Percentiles rank a stretch among this genome's conserved stretches.
Evolutionary conservation across 1,140 invertebrate species (phyloP).

Genomic region (Manduca sexta): DNA sequence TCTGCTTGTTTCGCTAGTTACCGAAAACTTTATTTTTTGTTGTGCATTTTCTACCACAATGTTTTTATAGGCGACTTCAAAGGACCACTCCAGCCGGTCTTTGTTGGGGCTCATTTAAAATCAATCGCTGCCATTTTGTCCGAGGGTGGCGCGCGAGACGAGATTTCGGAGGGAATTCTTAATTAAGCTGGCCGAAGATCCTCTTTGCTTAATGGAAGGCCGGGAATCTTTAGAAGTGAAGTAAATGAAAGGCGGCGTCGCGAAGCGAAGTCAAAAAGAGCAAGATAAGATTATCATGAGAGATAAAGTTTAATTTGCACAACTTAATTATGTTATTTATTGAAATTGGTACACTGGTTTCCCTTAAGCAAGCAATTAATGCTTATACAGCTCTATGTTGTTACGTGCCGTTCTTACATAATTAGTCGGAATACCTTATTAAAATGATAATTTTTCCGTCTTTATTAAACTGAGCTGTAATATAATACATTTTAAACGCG

Average conservation of each 20-base stretch:
- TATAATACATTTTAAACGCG: too few relatives aligned
- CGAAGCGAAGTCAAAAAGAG: slow-evolving; percentile 30
- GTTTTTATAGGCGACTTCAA: slow-evolving; percentile 42
- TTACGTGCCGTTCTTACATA: too few relatives aligned
- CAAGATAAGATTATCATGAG: slow-evolving; percentile 24
- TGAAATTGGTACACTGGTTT: not conserved
- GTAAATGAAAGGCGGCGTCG: slow-evolving; percentile 47
- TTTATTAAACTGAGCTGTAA: too few relatives aligned
- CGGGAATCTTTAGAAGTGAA: slow-evolving; percentile 43
- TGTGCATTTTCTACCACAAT: slow-evolving; percentile 29
- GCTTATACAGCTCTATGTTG: too few relatives aligned
- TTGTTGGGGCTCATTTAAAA: slow-evolving; percentile 64
- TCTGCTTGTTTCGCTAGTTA: slow-evolving; percentile 10
- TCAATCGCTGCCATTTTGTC: slow-evolving; percentile 60
- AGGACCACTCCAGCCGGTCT: slow-evolving; percentile 31
- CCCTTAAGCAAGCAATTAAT: too few relatives aligned
- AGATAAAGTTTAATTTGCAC: slow-evolving; percentile 29
- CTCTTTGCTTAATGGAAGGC: slow-evolving; percentile 62
- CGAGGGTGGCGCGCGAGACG: slow-evolving; percentile 40
- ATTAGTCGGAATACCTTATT: too few relatives aligned
- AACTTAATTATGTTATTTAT: slow-evolving; percentile 3
- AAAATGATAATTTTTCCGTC: too few relatives aligned
- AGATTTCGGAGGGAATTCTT: slow-evolving; percentile 66
- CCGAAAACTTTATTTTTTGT: slow-evolving; percentile 12
- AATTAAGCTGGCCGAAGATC: slow-evolving; percentile 62